Evolutionary conservation across 2,113 vertebrate species (phyloP).

Genomic region (Prionailurus bengalensis): DNA sequence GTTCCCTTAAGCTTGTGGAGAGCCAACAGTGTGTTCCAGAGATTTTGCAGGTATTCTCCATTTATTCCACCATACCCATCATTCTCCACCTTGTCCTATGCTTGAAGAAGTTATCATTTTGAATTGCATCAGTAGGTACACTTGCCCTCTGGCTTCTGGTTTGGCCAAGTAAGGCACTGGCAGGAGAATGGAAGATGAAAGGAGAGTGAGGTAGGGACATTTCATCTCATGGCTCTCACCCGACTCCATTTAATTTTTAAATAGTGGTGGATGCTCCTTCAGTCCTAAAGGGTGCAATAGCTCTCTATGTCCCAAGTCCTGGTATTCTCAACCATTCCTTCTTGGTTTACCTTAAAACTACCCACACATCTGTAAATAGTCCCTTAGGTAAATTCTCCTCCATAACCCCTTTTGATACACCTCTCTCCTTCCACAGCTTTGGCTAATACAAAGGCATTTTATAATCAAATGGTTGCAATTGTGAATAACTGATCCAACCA

Average conservation of each 20-base stretch:
- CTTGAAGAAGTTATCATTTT: neutral
- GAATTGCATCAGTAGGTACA: neutral
- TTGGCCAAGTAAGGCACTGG: neutral
- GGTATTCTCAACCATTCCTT: neutral
- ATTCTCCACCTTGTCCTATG: neutral
- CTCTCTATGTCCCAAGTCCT: fast-evolving
- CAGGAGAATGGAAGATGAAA: neutral
- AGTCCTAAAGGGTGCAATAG: neutral
- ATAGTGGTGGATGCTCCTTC: neutral
- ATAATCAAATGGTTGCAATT: neutral
- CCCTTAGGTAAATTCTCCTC: neutral
- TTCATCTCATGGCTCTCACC: neutral
- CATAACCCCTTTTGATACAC: neutral
- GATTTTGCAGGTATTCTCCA: neutral
- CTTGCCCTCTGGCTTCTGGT: neutral
- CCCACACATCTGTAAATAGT: neutral
- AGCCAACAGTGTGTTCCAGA: neutral
- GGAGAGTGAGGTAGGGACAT: neutral
- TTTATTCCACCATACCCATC: neutral
- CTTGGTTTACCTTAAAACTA: neutral
- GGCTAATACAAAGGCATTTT: neutral
- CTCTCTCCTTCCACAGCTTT: neutral
- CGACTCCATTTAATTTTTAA: neutral
- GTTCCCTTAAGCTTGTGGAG: neutral
- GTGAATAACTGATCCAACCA: neutral